phyloP scores from a whole-genome alignment of 2,797 vertebrate species.

The Potorous gilbertii region DNA sequence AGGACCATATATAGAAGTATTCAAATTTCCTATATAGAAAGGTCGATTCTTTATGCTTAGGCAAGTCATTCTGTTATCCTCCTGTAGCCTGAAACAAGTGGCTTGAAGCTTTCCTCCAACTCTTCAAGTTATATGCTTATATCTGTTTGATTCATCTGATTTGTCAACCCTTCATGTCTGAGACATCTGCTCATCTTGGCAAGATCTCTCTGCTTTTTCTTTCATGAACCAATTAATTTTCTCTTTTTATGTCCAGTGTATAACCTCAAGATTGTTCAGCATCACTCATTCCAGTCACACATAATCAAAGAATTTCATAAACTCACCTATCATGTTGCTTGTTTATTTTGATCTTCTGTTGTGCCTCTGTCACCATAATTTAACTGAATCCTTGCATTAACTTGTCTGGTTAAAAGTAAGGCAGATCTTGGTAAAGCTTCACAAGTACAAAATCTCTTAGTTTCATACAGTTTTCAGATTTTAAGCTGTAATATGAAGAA shows the following conservation, averaged over 20 bases:
- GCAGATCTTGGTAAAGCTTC: slow-evolving; percentile 93
- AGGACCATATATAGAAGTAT: slow-evolving; percentile 80
- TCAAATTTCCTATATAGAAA: slow-evolving; percentile 70
- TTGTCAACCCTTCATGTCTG: slow-evolving; percentile 95
- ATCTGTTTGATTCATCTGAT: slow-evolving; percentile 98
- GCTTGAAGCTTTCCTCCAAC: slow-evolving; percentile 97
- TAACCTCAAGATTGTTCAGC: slow-evolving; percentile 93
- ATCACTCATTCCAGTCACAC: slow-evolving; percentile 96
- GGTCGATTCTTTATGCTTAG: slow-evolving; percentile 86
- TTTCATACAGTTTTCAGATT: slow-evolving; percentile 91
- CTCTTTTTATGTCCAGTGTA: slow-evolving; percentile 94
- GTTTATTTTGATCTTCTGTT: slow-evolving; percentile 95
- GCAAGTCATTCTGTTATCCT: slow-evolving; percentile 96
- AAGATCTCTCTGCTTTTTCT: slow-evolving; percentile 96
- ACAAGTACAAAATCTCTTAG: slow-evolving; percentile 96
- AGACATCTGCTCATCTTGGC: slow-evolving; percentile 97
- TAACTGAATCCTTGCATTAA: slow-evolving; percentile 76
- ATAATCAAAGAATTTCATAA: slow-evolving; percentile 97
- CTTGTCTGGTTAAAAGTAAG: slow-evolving; percentile 85
- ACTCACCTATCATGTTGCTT: slow-evolving; percentile 97
- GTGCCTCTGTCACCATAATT: slow-evolving; percentile 93
- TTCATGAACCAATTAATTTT: slow-evolving; percentile 84
- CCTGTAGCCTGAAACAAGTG: slow-evolving; percentile 94
- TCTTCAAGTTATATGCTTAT: slow-evolving; percentile 96
- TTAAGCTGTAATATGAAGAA: slow-evolving; percentile 97